Conservation (phyloP, 2,888 invertebrate genomes). For the Priocnemis perturbator region DNA sequence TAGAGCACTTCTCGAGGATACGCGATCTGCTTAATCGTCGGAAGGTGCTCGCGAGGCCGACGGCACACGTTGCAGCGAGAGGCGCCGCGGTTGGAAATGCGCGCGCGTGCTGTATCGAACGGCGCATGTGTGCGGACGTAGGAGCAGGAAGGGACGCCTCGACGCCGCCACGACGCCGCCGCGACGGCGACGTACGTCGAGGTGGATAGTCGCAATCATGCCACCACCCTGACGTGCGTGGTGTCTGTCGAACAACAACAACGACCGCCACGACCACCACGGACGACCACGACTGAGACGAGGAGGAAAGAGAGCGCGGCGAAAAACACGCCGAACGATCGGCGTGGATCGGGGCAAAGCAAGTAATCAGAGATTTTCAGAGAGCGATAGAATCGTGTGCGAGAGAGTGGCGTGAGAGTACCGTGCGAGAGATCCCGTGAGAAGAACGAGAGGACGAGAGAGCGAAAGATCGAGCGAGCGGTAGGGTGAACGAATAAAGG, state of each 20-base stretch:
- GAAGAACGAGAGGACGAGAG: too few relatives aligned
- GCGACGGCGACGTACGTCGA: constrained; percentile 59
- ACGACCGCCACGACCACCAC: background rate
- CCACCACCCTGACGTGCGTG: constrained; percentile 72
- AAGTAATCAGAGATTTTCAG: too few relatives aligned
- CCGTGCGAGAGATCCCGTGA: too few relatives aligned
- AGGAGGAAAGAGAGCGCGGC: constrained; percentile 21
- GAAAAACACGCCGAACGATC: background rate
- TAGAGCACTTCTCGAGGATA: too few relatives aligned
- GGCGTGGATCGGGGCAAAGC: too few relatives aligned
- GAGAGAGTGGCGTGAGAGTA: background rate
- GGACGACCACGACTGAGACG: constrained; percentile 21
- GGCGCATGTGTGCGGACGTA: constrained; percentile 63
- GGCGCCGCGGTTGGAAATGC: too few relatives aligned
- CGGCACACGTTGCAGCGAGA: too few relatives aligned
- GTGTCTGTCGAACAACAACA: constrained; percentile 54
- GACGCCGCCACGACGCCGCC: constrained; percentile 66
- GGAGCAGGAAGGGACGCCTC: constrained; percentile 38
- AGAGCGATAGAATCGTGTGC: background rate
- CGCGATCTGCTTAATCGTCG: too few relatives aligned
- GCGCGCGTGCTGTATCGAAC: constrained; percentile 15
- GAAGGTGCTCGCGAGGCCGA: too few relatives aligned
- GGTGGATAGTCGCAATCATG: constrained; percentile 72
- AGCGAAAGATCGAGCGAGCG: background rate
- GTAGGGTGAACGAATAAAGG: too few relatives aligned